phyloP scores from a whole-genome alignment of 2,113 vertebrate species.

The Calonectris borealis region DNA sequence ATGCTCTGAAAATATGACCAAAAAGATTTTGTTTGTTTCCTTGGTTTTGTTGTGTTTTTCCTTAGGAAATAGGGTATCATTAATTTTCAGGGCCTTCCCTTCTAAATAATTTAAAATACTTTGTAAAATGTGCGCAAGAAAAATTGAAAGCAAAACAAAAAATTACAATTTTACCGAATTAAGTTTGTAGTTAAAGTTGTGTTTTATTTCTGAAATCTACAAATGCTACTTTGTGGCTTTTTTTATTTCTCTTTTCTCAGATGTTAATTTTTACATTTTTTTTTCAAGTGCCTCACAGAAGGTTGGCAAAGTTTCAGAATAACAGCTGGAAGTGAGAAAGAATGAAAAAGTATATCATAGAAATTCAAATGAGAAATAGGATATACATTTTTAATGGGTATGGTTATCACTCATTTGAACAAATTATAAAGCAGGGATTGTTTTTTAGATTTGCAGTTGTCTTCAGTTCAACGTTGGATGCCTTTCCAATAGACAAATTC shows the following conservation, averaged over 20 bases:
- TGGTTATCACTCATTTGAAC: slow-evolving; percentile 48
- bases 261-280: neutral
- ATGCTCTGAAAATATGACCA: neutral
- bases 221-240: neutral
- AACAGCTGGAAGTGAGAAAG: slow-evolving; percentile 60
- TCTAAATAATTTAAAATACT: neutral
- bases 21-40: neutral
- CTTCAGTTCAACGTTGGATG: neutral
- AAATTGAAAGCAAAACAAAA: neutral
- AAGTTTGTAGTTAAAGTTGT: neutral
- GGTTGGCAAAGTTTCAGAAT: slow-evolving; percentile 51
- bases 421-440: slow-evolving; percentile 40
- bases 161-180: neutral
- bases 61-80: neutral
- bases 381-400: slow-evolving; percentile 56
- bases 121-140: accelerated
- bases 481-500: slow-evolving; percentile 27
- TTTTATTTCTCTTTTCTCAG: neutral
- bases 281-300: slow-evolving; percentile 9
- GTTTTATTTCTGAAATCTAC: neutral
- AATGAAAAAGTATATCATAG: slow-evolving; percentile 37
- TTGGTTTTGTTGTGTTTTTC: neutral
- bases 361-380: slow-evolving; percentile 59
- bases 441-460: slow-evolving; percentile 51
- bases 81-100: neutral